Evolutionary conservation across 2,113 vertebrate genomes (phyloP).

Genomic region (Lethenteron reissneri): DNA sequence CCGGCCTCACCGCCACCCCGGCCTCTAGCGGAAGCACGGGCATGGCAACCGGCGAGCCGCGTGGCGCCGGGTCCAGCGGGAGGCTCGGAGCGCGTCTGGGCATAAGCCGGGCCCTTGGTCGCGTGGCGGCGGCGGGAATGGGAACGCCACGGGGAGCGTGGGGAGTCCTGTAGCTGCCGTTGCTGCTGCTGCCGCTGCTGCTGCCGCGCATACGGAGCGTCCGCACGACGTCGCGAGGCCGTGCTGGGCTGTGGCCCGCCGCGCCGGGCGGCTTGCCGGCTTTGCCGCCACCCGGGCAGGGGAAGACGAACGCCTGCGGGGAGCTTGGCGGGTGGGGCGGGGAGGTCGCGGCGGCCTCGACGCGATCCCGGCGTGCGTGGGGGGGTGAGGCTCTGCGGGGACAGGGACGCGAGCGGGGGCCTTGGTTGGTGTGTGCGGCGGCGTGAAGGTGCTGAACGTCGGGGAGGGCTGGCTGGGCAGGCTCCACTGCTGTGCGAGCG

Average conservation of each 20-base stretch:
- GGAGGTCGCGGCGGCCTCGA: conserved; percentile 41
- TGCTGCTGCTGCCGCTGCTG: too few relatives aligned
- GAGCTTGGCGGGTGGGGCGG: conserved; percentile 55
- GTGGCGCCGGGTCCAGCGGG: too few relatives aligned
- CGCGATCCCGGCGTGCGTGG: conserved; percentile 36
- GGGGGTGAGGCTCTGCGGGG: conserved; percentile 45
- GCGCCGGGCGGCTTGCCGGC: too few relatives aligned
- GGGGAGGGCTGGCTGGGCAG: background rate
- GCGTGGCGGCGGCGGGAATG: conserved; percentile 43
- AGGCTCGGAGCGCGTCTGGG: too few relatives aligned
- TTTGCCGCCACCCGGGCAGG: too few relatives aligned
- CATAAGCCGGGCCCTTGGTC: too few relatives aligned
- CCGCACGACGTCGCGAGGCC: too few relatives aligned
- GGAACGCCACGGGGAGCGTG: conserved; percentile 23
- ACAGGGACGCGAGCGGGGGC: conserved; percentile 35
- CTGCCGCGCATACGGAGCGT: too few relatives aligned
- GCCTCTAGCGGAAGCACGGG: conserved; percentile 24
- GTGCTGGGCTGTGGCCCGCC: too few relatives aligned
- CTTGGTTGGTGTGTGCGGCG: conserved; percentile 66
- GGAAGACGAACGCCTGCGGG: conserved; percentile 22
- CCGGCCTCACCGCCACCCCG: conserved; percentile 11
- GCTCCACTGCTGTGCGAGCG: background rate
- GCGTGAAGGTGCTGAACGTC: conserved; percentile 35
- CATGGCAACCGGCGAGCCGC: conserved; percentile 9
- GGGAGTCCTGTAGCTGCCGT: too few relatives aligned